A percentile compares a stretch with the other conserved stretches of the same genome.
phyloP scores from a whole-genome alignment of 1,140 invertebrate genomes.

The Octopus bimaculoides region DNA sequence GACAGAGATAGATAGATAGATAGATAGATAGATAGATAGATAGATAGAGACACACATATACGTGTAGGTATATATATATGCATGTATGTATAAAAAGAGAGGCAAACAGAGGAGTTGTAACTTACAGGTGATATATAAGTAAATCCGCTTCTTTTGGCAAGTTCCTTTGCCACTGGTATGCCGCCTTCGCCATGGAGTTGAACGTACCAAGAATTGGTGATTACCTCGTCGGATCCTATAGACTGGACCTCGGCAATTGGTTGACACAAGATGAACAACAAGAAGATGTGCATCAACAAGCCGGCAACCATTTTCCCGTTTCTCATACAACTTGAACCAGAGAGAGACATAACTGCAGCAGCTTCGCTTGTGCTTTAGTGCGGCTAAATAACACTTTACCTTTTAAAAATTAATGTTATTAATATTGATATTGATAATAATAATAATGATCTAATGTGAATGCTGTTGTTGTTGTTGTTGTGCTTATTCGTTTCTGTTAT shows the following conservation, averaged over 20 bases:
- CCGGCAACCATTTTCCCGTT: not conserved
- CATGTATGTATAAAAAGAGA: not conserved
- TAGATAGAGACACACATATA: not conserved
- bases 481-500: not conserved
- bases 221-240: slow-evolving; percentile 26
- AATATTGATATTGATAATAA: not conserved
- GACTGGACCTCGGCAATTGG: not conserved
- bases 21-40: too few species aligned
- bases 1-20: too few species aligned
- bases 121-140: slow-evolving; percentile 41
- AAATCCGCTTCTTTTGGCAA: slow-evolving; percentile 43
- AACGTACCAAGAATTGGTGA: slow-evolving; percentile 43
- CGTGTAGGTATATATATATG: not conserved
- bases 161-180: slow-evolving; percentile 29
- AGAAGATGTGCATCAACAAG: not conserved
- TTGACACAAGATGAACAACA: not conserved
- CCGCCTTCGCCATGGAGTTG: slow-evolving; percentile 35
- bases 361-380: not conserved
- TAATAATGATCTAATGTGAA: not conserved
- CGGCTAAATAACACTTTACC: not conserved
- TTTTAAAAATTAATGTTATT: not conserved
- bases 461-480: not conserved
- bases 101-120: not conserved
- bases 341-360: not conserved
- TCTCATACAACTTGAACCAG: not conserved